Conservation (phyloP, 2,113 vertebrate species). For the Dendropsophus ebraccatus region DNA sequence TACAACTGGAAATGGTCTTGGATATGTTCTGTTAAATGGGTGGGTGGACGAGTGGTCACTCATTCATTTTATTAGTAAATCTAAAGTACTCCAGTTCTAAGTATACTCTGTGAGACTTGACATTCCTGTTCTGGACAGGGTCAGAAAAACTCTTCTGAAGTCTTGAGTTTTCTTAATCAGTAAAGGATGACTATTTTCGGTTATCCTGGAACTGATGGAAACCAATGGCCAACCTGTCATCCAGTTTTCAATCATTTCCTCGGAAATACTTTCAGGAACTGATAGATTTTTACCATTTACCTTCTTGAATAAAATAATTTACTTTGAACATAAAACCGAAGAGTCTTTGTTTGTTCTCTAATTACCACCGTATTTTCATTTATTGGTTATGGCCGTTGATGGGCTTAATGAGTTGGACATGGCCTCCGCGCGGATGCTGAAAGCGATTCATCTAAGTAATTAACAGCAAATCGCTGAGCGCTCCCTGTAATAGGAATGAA, state of each 20-base stretch:
- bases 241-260: not conserved
- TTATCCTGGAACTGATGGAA: not conserved
- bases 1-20: not conserved
- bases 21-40: not conserved
- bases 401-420: conserved; percentile 30
- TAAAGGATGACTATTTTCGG: no score
- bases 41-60: no score
- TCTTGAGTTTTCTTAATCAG: not conserved
- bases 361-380: conserved; percentile 29
- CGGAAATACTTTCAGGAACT: not conserved
- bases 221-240: not conserved
- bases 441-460: conserved; percentile 50
- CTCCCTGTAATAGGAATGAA: conserved; percentile 40
- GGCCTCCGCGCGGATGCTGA: not conserved
- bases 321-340: not conserved
- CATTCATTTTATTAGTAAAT: no score
- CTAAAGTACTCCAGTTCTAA: not conserved
- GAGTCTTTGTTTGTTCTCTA: conserved; percentile 11
- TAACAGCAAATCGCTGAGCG: conserved; percentile 15
- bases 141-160: not conserved
- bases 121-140: no score
- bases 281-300: not conserved
- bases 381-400: conserved; percentile 31
- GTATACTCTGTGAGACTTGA: no score
- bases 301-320: not conserved